These are phyloP conservation scores for Melikaiella ostensackeni DNA, from an alignment of 2,888 invertebrate genomes.

Conservation along the genomic window DNA sequence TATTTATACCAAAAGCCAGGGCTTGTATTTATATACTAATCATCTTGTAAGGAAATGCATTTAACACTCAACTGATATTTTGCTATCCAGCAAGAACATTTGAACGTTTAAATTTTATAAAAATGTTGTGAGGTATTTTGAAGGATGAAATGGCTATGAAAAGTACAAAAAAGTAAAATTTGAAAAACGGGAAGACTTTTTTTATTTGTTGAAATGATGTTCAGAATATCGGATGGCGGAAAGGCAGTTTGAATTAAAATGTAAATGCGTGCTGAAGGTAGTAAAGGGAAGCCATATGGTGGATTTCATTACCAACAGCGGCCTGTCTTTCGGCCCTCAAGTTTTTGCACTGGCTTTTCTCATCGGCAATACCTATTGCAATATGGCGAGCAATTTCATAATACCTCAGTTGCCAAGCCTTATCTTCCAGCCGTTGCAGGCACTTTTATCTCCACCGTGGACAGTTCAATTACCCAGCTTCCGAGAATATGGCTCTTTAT, in stretches of 20 bases:
- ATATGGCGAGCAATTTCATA: conserved; percentile 59
- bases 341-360: conserved; percentile 51
- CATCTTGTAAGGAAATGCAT: too few species aligned
- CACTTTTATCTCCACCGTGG: conserved; percentile 56
- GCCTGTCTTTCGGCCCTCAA: conserved; percentile 42
- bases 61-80: too few species aligned
- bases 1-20: too few species aligned
- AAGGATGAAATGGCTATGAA: too few species aligned
- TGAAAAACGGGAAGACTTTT: background rate
- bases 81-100: too few species aligned
- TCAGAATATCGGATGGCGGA: conserved; percentile 3
- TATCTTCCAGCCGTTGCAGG: conserved; percentile 52
- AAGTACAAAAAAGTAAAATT: too few species aligned
- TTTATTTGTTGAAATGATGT: conserved; percentile 9
- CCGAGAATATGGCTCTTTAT: conserved; percentile 52
- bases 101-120: too few species aligned
- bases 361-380: conserved; percentile 59
- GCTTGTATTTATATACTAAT: too few species aligned
- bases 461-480: conserved; percentile 63
- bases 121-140: too few species aligned
- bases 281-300: conserved; percentile 47
- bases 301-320: conserved; percentile 55
- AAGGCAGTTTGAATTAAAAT: conserved; percentile 32
- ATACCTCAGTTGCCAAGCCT: conserved; percentile 56
- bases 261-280: conserved; percentile 8